Conservation (phyloP, 2,797 vertebrate genomes). For the Phaenicophaeus curvirostris region DNA sequence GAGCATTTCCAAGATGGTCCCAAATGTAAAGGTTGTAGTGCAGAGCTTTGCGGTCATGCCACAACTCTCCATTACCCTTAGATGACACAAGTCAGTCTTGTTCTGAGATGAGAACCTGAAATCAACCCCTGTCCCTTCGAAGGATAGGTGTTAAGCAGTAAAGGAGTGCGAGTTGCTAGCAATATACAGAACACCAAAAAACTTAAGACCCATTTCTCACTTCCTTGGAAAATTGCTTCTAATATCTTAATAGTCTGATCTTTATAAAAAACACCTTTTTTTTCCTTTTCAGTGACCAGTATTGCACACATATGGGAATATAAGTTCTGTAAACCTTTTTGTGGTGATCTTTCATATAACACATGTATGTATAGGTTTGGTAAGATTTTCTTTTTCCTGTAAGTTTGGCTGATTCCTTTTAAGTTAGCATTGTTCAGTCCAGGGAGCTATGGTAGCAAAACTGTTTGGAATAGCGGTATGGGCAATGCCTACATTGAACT, state of each 20-base stretch:
- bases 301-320: not conserved
- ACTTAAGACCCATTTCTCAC: too few species aligned
- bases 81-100: rapidly evolving
- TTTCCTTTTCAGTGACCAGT: not conserved
- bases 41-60: not conserved
- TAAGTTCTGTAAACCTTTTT: not conserved
- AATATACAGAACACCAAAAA: too few species aligned
- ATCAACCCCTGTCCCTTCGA: not conserved
- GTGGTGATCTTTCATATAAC: not conserved
- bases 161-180: not conserved
- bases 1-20: not conserved
- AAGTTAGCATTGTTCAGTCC: not conserved
- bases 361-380: not conserved
- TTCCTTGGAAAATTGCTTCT: too few species aligned
- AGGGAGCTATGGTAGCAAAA: conserved; percentile 81
- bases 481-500: conserved; percentile 78
- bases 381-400: not conserved
- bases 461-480: conserved; percentile 82
- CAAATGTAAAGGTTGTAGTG: too few species aligned
- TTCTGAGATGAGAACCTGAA: not conserved
- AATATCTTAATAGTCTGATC: too few species aligned
- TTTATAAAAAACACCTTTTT: not conserved
- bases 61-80: rapidly evolving
- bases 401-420: not conserved
- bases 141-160: not conserved